Evolutionary conservation across 2,888 invertebrate genomes (phyloP), one percentile per base, ranked within the genome.

Genomic region (Ophonus ardosiacus): DNA sequence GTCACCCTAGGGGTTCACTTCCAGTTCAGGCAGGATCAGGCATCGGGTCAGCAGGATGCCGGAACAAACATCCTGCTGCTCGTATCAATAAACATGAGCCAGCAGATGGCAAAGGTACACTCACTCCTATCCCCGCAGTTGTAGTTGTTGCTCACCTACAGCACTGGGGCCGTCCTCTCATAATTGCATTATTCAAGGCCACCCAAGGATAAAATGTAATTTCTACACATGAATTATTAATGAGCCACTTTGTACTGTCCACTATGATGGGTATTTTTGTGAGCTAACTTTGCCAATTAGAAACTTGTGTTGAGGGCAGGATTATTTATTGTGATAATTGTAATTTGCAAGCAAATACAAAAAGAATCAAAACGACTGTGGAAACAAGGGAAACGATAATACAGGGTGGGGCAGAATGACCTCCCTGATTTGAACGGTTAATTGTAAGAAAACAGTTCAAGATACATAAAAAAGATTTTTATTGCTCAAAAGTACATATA

Each of bases 191-290:
- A 68, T 68, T 68, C 31, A 68, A 38, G 68, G 38, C 68, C 68
- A 38, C 68, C 68, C 68, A 68, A 68, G 68, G 68, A 68, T 68
- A 68, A 68, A 68, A 68, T 68, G 68, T 68, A 68, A 68, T 68
- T 68, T 68, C 68, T 68, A 38, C 68, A 31, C 31, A 68, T 68
- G 38, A 31, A 68, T 68, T 38, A 68, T 68, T 31, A 68, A 68
- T 0, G 0, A 38, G 15, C n/a, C 68, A 68, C 68, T 68, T 68
- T 68, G 68, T 68, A 15, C 31, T 68, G 68, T 68, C 68, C 68
- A 68, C 31, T 68, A 38, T 38, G 63, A 68, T 68, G 38, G 0
- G 15, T 68, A 68, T 68, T 68, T 68, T 68, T 68, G 38, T n/a
- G 5, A 68, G 31, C 31, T 63, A 68, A 68, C 68, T 68, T 68